Evolutionary conservation across 2,797 vertebrate species (phyloP).

Genomic region (Poeciliopsis turneri): DNA sequence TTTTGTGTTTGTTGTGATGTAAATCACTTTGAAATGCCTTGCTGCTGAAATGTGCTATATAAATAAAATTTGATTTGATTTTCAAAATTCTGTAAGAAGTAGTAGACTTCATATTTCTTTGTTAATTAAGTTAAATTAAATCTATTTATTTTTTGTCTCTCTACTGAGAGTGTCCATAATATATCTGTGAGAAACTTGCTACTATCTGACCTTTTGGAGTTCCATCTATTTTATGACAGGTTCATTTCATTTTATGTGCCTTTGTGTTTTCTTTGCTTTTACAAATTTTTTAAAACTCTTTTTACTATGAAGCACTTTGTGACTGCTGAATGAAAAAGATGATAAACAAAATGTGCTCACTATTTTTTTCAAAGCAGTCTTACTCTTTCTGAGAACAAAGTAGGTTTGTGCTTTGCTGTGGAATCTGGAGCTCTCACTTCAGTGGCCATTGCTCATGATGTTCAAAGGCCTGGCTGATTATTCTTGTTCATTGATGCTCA

Average conservation of each 20-base stretch:
- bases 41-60: no score
- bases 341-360: background rate
- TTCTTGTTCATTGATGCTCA: constrained; percentile 65
- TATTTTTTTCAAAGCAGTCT: constrained; percentile 8
- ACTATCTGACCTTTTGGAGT: constrained; percentile 3
- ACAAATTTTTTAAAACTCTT: no score
- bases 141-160: background rate
- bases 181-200: no score
- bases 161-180: background rate
- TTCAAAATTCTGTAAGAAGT: background rate
- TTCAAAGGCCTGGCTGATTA: constrained; percentile 56
- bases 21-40: no score
- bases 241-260: no score
- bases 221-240: constrained; percentile 6
- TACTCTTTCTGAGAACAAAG: constrained; percentile 54
- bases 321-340: no score
- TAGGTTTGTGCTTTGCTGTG: constrained; percentile 62
- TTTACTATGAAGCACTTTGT: no score
- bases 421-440: constrained; percentile 71
- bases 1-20: no score
- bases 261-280: no score
- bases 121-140: background rate
- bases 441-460: constrained; percentile 46
- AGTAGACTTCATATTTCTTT: background rate
- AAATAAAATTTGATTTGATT: no score